These are phyloP conservation scores for Drosophila limbata DNA, from an alignment of 2,888 invertebrate species.

Conservation along the genomic window DNA sequence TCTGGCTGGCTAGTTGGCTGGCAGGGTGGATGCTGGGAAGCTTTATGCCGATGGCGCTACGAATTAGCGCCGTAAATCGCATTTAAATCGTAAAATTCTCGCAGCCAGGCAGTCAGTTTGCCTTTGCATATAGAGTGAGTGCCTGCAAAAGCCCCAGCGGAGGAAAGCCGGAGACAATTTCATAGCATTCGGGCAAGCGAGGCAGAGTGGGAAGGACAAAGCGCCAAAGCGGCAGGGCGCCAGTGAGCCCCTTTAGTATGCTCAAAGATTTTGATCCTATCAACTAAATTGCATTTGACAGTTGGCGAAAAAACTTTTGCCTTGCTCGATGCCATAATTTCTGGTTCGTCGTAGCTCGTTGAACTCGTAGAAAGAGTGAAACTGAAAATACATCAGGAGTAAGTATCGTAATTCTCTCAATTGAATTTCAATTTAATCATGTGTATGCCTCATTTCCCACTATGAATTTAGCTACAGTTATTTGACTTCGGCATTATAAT, in stretches of 20 bases:
- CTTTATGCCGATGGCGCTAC: constrained; percentile 67
- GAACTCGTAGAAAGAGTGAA: constrained; percentile 10
- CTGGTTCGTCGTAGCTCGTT: constrained; percentile 26
- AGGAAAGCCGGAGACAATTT: constrained; percentile 40
- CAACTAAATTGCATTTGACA: constrained; percentile 85
- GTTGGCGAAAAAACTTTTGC: constrained; percentile 79
- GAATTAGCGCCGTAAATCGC: constrained; percentile 81
- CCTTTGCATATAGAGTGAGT: constrained; percentile 62
- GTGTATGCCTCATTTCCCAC: constrained; percentile 27
- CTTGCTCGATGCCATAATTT: constrained; percentile 59
- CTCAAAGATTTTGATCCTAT: constrained; percentile 83
- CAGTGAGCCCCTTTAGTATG: constrained; percentile 37
- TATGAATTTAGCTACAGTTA: not conserved
- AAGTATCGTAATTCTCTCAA: constrained; percentile 35
- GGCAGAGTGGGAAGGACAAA: not conserved
- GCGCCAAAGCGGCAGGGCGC: constrained; percentile 10
- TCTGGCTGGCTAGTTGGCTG: not conserved
- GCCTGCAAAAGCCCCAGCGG: constrained; percentile 37
- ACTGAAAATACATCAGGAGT: constrained; percentile 14
- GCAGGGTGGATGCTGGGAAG: constrained; percentile 15
- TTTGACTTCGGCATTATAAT: not conserved
- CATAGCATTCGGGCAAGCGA: constrained; percentile 4
- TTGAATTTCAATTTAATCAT: constrained; percentile 44
- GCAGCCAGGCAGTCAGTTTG: constrained; percentile 73
- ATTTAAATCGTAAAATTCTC: constrained; percentile 79